These are phyloP conservation scores for Zelleria hepariella DNA, from an alignment of 2,888 invertebrate genomes.

Conservation along the genomic window DNA sequence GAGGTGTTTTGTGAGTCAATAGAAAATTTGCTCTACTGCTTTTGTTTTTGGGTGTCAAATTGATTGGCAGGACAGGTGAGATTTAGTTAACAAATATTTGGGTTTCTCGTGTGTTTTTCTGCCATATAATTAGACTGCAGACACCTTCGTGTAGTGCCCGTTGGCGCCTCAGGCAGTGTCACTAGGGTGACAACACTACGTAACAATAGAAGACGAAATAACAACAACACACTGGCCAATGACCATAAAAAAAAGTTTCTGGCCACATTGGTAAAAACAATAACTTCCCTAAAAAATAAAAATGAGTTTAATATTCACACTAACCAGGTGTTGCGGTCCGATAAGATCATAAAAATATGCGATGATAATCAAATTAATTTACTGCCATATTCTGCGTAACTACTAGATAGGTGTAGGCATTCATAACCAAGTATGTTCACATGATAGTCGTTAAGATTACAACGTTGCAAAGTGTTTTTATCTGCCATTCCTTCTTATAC, in stretches of 20 bases:
- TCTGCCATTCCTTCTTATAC: not conserved
- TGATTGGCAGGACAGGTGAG: conserved; percentile 2
- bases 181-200: conserved; percentile 14
- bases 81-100: conserved; percentile 29
- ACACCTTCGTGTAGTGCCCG: conserved; percentile 59
- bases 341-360: not conserved
- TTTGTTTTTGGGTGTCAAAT: conserved; percentile 19
- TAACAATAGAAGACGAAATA: not conserved
- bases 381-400: not conserved
- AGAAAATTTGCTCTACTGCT: conserved; percentile 23
- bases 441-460: not conserved
- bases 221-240: not conserved
- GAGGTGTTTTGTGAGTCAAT: conserved; percentile 13
- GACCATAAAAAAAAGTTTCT: too few species aligned
- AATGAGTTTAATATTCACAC: not conserved
- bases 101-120: conserved; percentile 48
- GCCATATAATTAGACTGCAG: conserved; percentile 63
- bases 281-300: not conserved
- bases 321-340: not conserved
- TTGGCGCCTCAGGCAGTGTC: conserved; percentile 54
- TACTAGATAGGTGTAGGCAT: not conserved
- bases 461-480: not conserved
- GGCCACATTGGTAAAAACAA: not conserved
- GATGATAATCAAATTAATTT: not conserved
- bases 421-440: not conserved